Conservation (phyloP, 2,113 vertebrate species). For the Mormoops blainvillei region DNA sequence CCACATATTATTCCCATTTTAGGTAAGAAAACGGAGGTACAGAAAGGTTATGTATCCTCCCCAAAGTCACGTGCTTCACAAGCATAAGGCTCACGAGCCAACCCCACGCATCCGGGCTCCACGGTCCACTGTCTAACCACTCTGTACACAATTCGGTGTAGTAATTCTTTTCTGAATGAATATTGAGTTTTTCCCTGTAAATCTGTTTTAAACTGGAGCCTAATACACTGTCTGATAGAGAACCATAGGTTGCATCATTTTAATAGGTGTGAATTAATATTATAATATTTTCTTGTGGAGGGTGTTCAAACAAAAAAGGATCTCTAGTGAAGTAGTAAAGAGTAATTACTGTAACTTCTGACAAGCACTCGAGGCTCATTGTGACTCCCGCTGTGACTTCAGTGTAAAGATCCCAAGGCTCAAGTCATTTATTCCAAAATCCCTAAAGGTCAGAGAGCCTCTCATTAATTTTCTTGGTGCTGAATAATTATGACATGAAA, state of each 20-base stretch:
- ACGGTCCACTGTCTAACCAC: background rate
- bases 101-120: background rate
- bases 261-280: background rate
- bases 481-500: background rate
- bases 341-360: background rate
- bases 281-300: background rate
- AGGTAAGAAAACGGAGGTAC: background rate
- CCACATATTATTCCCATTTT: background rate
- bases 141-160: background rate
- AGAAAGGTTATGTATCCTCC: background rate
- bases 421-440: background rate
- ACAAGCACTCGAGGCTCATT: background rate
- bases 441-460: background rate
- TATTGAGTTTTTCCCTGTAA: background rate
- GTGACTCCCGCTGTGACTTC: background rate
- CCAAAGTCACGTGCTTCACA: background rate
- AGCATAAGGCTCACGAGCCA: background rate
- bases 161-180: background rate
- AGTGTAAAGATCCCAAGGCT: background rate
- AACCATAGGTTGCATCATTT: background rate
- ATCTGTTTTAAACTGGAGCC: background rate
- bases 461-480: conserved; percentile 4
- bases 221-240: background rate
- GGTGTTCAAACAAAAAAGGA: background rate
- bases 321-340: background rate